A percentile compares a stretch with the other conserved stretches of the same genome.
These are phyloP conservation scores for cattle (Bos taurus) DNA, from an alignment of 2,113 vertebrate genomes.

Conservation along the genomic window ARS-UCD2.0 NC_037343.1:26741501-26742000, in stretches of 20 bases:
- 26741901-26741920: neutral
- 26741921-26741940: slow-evolving; percentile 9
- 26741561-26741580: neutral
- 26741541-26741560: neutral
- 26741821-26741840: neutral
- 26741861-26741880: neutral
- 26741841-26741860: neutral
- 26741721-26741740: neutral
- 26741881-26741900: neutral
- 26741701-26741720: neutral
- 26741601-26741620: neutral
- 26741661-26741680: neutral
- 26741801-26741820: neutral
- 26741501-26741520: neutral
- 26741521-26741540: neutral
- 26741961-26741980: slow-evolving; percentile 45
- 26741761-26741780: neutral
- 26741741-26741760: neutral
- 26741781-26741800: neutral
- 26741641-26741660: neutral
- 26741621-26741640: neutral
- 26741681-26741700: neutral
- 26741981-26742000: slow-evolving; percentile 8
- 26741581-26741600: neutral
- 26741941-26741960: slow-evolving; percentile 46